Percentiles rank a stretch among this genome's conserved stretches.
Conservation (phyloP, 2,797 vertebrate genomes). For the Chrysocyon brachyurus region DNA sequence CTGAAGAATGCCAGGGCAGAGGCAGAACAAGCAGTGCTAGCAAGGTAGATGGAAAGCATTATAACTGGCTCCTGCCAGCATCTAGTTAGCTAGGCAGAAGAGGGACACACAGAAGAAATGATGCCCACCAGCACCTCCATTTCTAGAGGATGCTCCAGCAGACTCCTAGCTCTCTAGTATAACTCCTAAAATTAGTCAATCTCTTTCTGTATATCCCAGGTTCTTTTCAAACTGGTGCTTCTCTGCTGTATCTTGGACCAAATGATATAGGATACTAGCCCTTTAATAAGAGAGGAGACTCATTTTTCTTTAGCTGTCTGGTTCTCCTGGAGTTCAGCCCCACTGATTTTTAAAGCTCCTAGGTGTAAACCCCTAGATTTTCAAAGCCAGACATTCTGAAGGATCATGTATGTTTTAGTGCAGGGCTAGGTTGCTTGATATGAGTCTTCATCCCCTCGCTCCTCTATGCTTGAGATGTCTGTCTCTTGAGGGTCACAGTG, state of each 20-base stretch:
- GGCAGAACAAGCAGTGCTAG: not conserved
- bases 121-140: not conserved
- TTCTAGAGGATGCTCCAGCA: not conserved
- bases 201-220: not conserved
- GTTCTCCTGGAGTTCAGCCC: not conserved
- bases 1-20: not conserved
- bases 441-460: not conserved
- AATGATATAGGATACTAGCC: not conserved
- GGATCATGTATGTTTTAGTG: not conserved
- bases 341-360: not conserved
- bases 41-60: not conserved
- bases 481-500: not conserved
- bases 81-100: not conserved
- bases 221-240: not conserved
- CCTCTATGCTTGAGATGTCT: not conserved
- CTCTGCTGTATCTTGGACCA: not conserved
- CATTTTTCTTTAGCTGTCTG: not conserved
- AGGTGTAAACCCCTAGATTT: not conserved
- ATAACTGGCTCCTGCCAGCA: not conserved
- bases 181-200: not conserved
- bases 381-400: not conserved
- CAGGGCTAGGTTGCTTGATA: not conserved
- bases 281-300: not conserved
- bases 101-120: not conserved
- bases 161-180: not conserved